Percentiles rank a stretch among this genome's conserved stretches.
These are phyloP conservation scores for Aphelocoma coerulescens DNA, from an alignment of 2,113 vertebrate genomes.

Conservation along the genomic window DNA sequence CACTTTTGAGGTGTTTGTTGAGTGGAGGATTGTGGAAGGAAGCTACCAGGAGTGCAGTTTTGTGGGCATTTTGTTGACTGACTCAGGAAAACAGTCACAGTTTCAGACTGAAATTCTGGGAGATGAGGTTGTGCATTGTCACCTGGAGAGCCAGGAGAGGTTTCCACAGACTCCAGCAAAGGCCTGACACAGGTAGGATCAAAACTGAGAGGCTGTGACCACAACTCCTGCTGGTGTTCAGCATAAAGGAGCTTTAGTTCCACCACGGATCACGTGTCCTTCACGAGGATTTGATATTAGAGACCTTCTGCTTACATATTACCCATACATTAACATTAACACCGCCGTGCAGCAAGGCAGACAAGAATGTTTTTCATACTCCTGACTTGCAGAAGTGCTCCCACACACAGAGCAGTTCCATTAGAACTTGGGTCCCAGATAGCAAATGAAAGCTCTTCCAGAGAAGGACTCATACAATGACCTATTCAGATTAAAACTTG, in stretches of 20 bases:
- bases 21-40: not conserved
- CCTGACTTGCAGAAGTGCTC: not conserved
- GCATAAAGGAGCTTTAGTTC: not conserved
- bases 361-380: slow-evolving; percentile 8
- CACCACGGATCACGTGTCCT: fast-evolving
- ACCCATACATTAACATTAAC: not conserved
- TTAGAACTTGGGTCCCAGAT: not conserved
- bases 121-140: not conserved
- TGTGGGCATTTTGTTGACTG: not conserved
- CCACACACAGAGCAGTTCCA: not conserved
- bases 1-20: not conserved
- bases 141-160: not conserved
- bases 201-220: not conserved
- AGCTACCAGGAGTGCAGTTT: not conserved
- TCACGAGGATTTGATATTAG: not conserved
- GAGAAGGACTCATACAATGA: not conserved
- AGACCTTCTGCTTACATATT: not conserved
- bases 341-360: not conserved
- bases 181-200: not conserved
- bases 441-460: slow-evolving; percentile 20
- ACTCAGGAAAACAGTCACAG: not conserved
- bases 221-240: not conserved
- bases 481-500: not conserved
- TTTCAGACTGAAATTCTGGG: not conserved
- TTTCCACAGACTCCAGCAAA: not conserved